Evolutionary conservation across 2,113 vertebrate species (phyloP).

Genomic region (Myiozetetes cayanensis): DNA sequence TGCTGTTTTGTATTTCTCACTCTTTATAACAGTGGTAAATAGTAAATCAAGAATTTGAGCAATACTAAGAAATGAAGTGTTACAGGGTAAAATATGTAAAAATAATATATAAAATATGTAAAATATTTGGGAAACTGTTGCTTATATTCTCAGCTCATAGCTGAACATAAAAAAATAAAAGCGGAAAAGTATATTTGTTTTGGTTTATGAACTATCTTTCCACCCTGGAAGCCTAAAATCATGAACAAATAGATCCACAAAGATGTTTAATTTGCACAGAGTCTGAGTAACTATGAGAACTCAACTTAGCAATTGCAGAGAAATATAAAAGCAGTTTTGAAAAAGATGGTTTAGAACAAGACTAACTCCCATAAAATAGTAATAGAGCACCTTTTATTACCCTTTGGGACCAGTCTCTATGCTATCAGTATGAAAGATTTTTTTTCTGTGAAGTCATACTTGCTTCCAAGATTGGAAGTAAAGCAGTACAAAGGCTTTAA

Average conservation of each 20-base stretch:
- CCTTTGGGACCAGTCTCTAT: not conserved
- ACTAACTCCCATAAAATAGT: not conserved
- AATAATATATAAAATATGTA: no score
- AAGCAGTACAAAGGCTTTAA: not conserved
- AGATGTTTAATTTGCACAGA: not conserved
- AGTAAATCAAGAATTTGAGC: not conserved
- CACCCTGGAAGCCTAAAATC: not conserved
- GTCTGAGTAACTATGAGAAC: not conserved
- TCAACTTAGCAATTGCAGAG: not conserved
- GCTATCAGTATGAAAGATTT: not conserved
- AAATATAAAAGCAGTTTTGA: not conserved
- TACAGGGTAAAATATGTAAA: not conserved
- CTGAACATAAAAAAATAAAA: not conserved
- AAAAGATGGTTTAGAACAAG: not conserved
- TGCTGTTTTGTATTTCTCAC: not conserved
- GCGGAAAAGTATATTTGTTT: not conserved
- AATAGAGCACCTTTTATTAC: not conserved
- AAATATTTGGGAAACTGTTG: not conserved
- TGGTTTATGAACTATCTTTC: not conserved
- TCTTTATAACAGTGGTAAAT: not conserved
- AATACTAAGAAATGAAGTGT: not conserved
- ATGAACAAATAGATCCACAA: not conserved
- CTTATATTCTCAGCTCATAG: not conserved
- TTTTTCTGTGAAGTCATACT: not conserved
- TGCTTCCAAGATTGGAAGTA: not conserved